These are phyloP conservation scores for Scolopax mira DNA, from an alignment of 2,113 vertebrate genomes.

Conservation along the genomic window DNA sequence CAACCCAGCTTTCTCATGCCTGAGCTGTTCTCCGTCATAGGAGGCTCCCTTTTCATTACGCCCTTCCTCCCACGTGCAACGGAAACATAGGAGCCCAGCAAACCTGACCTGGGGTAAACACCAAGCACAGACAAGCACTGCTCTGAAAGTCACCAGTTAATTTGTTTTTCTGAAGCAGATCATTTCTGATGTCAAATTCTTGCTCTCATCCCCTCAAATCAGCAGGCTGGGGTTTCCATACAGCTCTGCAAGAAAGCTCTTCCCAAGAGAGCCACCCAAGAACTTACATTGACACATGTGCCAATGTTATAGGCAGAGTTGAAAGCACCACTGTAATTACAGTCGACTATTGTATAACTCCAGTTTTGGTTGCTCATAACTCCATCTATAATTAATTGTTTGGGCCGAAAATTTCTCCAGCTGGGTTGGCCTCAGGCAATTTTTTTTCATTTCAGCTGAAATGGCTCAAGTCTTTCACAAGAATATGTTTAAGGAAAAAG, in stretches of 20 bases:
- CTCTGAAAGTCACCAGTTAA: not conserved
- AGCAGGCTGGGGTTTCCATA: not conserved
- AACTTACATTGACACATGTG: not conserved
- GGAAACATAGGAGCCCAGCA: not conserved
- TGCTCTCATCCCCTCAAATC: not conserved
- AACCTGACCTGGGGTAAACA: not conserved
- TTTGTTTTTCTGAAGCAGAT: not conserved
- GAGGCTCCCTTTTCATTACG: not conserved
- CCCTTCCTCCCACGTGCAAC: not conserved
- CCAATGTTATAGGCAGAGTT: not conserved
- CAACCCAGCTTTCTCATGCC: not conserved
- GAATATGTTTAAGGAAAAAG: not conserved
- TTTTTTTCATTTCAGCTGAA: conserved; percentile 27
- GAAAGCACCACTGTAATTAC: not conserved
- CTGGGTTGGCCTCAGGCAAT: conserved; percentile 26
- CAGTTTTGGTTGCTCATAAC: conserved; percentile 1
- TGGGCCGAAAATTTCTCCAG: conserved; percentile 16
- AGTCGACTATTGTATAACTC: not conserved
- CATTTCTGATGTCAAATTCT: not conserved
- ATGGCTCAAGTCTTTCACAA: conserved; percentile 1
- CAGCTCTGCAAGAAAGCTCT: not conserved
- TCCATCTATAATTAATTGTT: conserved; percentile 42
- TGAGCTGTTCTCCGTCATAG: not conserved
- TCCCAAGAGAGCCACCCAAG: not conserved
- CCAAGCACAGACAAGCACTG: not conserved